Percentiles rank a stretch among this genome's conserved stretches.
These are phyloP conservation scores for Aurelia aurita complex sp. Pacific DNA, from an alignment of 30 jellyfish, hydroid and myxozoan species.

Conservation along the genomic window DNA sequence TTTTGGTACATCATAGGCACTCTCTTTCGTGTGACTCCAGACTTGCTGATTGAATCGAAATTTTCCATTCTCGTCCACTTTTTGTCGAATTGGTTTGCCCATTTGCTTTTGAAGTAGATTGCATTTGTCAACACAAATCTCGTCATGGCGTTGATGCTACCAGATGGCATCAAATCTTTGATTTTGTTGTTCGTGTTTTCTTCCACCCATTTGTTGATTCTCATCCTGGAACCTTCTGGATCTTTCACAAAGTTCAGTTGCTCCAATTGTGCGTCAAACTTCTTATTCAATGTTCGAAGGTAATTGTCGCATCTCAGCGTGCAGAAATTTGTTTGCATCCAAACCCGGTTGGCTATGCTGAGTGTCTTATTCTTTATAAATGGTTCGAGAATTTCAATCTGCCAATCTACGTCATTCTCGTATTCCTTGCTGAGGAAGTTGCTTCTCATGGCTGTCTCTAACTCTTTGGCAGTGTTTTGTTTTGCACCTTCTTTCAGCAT, in stretches of 20 bases:
- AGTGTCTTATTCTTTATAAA: slow-evolving; percentile 25
- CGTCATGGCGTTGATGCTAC: slow-evolving; percentile 51
- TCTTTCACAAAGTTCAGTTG: slow-evolving; percentile 38
- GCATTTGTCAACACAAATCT: slow-evolving; percentile 74
- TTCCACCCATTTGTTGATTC: slow-evolving; percentile 74
- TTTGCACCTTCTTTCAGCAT: slow-evolving; percentile 74
- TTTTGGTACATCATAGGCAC: slow-evolving; percentile 63
- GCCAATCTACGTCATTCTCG: slow-evolving; percentile 1
- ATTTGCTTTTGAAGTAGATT: slow-evolving; percentile 60
- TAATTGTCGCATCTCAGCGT: slow-evolving; percentile 17
- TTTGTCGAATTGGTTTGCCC: slow-evolving; percentile 57
- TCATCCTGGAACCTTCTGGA: slow-evolving; percentile 38
- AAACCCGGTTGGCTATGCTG: slow-evolving; percentile 69
- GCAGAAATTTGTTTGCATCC: slow-evolving; percentile 69
- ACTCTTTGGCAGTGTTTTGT: slow-evolving; percentile 49
- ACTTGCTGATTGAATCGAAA: slow-evolving; percentile 16
- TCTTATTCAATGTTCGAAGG: slow-evolving; percentile 6
- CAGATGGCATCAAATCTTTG: slow-evolving; percentile 47
- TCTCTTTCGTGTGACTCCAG: slow-evolving; percentile 1
- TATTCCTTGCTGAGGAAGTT: slow-evolving; percentile 1
- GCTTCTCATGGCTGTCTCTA: slow-evolving; percentile 50
- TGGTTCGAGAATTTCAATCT: slow-evolving; percentile 18
- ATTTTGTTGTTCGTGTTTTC: slow-evolving; percentile 56
- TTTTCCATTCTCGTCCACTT: slow-evolving; percentile 2
- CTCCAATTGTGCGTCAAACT: slow-evolving; percentile 33